Evolutionary conservation across 2,797 vertebrate genomes (phyloP), one percentile per base, ranked within the genome.

Genomic region (Ispidina lecontei): DNA sequence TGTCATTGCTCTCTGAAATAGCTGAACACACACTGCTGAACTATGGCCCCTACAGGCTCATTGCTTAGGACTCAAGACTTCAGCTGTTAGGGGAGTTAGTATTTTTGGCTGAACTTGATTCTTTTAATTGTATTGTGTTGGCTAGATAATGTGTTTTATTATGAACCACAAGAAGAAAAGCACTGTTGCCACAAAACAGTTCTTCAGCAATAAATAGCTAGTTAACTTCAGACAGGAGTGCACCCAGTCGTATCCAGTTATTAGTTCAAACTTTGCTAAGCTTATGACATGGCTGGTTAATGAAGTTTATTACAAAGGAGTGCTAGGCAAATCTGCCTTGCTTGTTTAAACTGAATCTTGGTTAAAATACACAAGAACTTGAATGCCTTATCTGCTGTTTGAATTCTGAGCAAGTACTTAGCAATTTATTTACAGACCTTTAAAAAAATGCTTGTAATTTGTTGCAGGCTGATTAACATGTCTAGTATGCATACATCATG

Each of bases 381-480:
- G 11, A 64, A 17, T 54, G 29, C 31, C 54, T 72, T 79, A 59
- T 28, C 54, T 78, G n/a, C 47, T 55, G 39, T 78, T 87, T 76
- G 74, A 85, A 74, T 93, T 92, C 84, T 84, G 84, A 69, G 46
- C 43, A 60, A 78, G 59, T 84, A 33, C 37, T 68, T 67, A 64
- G 46, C 28, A 70, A 6, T 52, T 93, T 75, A 44, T 79, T 92
- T 81, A 46, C 29, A 75, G 11, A 46, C 22, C 4, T 44, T 23
- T 14, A 54, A 55, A n/a, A 60, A 59, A 37, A n/a, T 2, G 7
- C 8, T 64, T 75, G 19, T 89, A 12, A 79, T 60, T 83, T 83
- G 25, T 87, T 77, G 51, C 55, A 63, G 35, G 62, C 16, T 47
- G 63, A 72, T 69, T 71, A 72, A 52, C 5, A 0, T 49, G 90